These are phyloP conservation scores for Hemicordylus capensis DNA, from an alignment of 2,113 vertebrate species.

Conservation along the genomic window DNA sequence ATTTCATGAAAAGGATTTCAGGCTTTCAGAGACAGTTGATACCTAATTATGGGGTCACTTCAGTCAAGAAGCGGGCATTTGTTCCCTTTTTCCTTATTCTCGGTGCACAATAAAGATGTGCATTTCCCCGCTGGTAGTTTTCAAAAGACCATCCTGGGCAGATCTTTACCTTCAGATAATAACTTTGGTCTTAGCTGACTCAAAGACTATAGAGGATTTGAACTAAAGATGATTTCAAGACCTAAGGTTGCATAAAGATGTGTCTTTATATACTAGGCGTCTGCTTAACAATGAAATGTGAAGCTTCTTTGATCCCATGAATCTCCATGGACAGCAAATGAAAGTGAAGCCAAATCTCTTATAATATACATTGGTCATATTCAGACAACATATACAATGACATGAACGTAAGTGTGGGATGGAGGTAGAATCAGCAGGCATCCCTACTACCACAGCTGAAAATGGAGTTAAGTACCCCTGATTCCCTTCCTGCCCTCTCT, in stretches of 20 bases:
- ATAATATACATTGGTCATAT: not conserved
- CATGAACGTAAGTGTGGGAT: no score
- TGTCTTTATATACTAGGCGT: not conserved
- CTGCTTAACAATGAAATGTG: not conserved
- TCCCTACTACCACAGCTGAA: no score
- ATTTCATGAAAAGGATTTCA: slow-evolving; percentile 37
- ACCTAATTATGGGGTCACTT: slow-evolving; percentile 58
- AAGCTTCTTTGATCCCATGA: not conserved
- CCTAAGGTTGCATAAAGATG: not conserved
- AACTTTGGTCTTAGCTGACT: slow-evolving; percentile 22
- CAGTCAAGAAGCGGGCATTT: slow-evolving; percentile 45
- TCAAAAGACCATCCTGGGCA: slow-evolving; percentile 15
- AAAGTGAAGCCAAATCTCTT: not conserved
- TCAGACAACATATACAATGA: not conserved
- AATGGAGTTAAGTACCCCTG: no score
- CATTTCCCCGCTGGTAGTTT: slow-evolving; percentile 25
- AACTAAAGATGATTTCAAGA: not conserved
- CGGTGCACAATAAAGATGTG: slow-evolving; percentile 15
- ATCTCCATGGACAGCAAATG: not conserved
- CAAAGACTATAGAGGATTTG: slow-evolving; percentile 19
- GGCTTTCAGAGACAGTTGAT: slow-evolving; percentile 41
- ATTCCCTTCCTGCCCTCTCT: no score
- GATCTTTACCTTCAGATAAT: slow-evolving; percentile 15
- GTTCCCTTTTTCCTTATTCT: not conserved
- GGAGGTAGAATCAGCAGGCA: no score